Base-by-base conservation (phyloP, 2,888 invertebrate species). In the Tridacna gigas region DNA sequence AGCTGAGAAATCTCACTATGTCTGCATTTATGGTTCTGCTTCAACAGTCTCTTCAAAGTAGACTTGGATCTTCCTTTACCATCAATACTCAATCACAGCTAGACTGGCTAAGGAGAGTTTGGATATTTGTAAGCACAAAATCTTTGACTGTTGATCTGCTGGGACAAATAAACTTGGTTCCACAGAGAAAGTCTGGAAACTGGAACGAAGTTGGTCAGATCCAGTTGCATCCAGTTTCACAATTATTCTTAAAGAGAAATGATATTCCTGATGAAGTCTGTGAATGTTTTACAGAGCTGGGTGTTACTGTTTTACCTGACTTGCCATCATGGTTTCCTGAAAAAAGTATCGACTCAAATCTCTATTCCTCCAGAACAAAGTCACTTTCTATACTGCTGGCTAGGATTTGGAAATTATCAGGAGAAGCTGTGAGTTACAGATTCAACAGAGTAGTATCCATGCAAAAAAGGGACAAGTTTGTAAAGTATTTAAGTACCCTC, bases 311-410 rank as follows among this genome's bases (percentile, higher is more conserved):
- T 22, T n/a, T 74, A 45, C 61, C 63, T n/a, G 45, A 60, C 28
- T 63, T 74, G 4, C 74, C 74, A n/a, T 2, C 60, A 26, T 74
- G 74, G 74, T 45, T 74, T 15, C 45, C 60, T 0, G 45, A 61
- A 37, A 13, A 15, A 9, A n/a, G 25, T 12, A 37, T 74, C 18
- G 13, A 45, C 11, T 63, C 22, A 7, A 15, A 45, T 9, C 28
- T 18, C 28, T 20, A 20, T 7, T 13, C n/a, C n/a, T n/a, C n/a
- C n/a, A n/a, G n/a, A n/a, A n/a, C n/a, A n/a, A n/a, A n/a, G n/a
- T n/a, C n/a, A n/a, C n/a, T n/a, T n/a, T n/a, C n/a, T n/a, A n/a
- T n/a, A n/a, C n/a, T n/a, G n/a, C n/a, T n/a, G n/a, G n/a, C n/a
- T n/a, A n/a, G n/a, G n/a, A n/a, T n/a, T n/a, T n/a, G n/a, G n/a